Evolutionary conservation across 1,140 invertebrate species (phyloP).

Genomic region (Streblospio benedicti): DNA sequence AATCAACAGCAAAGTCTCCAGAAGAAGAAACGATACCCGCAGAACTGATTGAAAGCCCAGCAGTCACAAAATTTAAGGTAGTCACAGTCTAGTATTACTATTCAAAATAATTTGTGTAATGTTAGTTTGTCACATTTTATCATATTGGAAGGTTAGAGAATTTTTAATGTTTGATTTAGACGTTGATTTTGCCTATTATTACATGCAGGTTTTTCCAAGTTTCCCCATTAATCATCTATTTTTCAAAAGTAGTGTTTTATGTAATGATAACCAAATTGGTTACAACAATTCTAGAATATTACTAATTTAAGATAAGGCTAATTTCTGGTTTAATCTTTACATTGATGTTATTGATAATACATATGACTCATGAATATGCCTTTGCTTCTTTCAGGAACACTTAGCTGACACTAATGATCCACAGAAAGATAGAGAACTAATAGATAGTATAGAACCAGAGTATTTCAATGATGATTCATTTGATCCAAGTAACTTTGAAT

Average conservation of each 20-base stretch:
- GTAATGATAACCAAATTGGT: too few species aligned
- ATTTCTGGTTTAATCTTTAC: not conserved
- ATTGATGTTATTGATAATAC: not conserved
- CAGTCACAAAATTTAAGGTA: constrained; percentile 6
- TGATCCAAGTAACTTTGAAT: constrained; percentile 61
- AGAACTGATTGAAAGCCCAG: constrained; percentile 1
- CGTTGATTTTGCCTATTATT: too few species aligned
- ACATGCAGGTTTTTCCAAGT: too few species aligned
- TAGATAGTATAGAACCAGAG: constrained; percentile 61
- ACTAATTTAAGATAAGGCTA: not conserved
- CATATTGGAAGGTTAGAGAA: too few species aligned
- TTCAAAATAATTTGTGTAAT: too few species aligned
- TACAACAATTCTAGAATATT: too few species aligned
- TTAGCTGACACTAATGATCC: constrained; percentile 44
- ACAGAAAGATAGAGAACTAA: constrained; percentile 63
- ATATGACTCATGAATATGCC: too few species aligned
- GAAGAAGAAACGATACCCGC: constrained; percentile 20
- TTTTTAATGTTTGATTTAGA: too few species aligned
- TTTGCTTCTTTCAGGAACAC: not conserved
- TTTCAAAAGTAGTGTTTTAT: too few species aligned
- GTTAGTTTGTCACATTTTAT: too few species aligned
- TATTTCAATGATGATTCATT: constrained; percentile 58
- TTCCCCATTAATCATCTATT: too few species aligned
- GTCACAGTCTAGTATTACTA: too few species aligned
- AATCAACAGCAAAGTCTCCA: constrained; percentile 14